phyloP scores from a whole-genome alignment of 2,888 invertebrate genomes.

The Euplexia lucipara region DNA sequence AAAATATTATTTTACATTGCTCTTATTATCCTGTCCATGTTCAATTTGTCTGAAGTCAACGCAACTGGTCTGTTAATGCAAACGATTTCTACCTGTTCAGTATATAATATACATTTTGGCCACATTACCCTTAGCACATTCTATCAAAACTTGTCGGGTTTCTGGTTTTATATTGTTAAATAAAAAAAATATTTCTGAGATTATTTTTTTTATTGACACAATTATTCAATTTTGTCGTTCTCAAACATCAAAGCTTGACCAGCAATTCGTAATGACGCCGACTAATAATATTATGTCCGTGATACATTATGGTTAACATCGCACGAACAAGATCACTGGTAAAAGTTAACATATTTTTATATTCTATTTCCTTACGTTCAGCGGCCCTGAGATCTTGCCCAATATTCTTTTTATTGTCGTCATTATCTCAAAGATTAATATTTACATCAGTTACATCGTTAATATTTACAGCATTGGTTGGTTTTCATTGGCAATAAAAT shows the following conservation, averaged over 20 bases:
- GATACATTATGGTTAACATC: constrained; percentile 40
- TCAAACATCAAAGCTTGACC: constrained; percentile 43
- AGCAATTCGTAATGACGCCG: constrained; percentile 23
- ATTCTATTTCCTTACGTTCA: constrained; percentile 33
- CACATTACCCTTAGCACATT: neutral
- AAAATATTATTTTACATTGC: neutral
- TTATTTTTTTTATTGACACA: constrained; percentile 18
- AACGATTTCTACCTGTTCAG: neutral
- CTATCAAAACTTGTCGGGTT: neutral
- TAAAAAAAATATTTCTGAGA: too few species aligned
- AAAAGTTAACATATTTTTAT: constrained; percentile 44
- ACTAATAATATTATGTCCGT: constrained; percentile 24
- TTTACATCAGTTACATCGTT: constrained; percentile 12
- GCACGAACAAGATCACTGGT: constrained; percentile 26
- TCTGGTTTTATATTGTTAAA: too few species aligned
- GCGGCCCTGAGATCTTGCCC: constrained; percentile 15
- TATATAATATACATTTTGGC: neutral
- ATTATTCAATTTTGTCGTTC: constrained; percentile 5
- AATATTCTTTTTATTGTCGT: constrained; percentile 24
- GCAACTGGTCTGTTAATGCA: too few species aligned
- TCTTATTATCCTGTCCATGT: neutral
- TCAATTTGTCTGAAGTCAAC: neutral
- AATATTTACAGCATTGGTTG: too few species aligned
- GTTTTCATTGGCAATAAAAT: constrained; percentile 3
- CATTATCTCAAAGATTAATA: constrained; percentile 15